Conservation (phyloP, 2,113 vertebrate genomes). For the Vulpes ferrilata region DNA sequence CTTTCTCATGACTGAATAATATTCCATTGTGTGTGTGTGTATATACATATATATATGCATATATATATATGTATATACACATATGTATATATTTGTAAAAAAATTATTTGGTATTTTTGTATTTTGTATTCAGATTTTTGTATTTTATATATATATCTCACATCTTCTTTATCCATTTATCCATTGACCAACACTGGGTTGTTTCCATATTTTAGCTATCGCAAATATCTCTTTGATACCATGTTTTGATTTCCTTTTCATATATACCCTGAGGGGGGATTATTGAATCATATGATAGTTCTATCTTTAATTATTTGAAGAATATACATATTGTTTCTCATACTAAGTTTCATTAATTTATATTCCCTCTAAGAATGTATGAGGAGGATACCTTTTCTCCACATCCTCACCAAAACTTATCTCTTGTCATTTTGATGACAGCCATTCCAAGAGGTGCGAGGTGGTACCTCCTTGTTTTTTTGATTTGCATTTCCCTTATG, state of each 20-base stretch:
- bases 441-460: neutral
- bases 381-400: neutral
- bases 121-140: neutral
- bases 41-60: too few relatives aligned
- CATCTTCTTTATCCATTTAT: neutral
- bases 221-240: neutral
- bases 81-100: neutral
- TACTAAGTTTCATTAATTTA: neutral
- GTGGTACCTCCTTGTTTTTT: neutral
- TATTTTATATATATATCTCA: neutral
- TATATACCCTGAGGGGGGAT: neutral
- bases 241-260: neutral
- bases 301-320: neutral
- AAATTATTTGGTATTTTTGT: neutral
- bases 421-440: neutral
- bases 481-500: neutral
- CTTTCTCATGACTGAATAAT: neutral
- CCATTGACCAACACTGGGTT: neutral
- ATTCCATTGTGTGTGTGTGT: neutral
- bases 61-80: too few relatives aligned
- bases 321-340: neutral
- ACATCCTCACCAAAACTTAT: neutral
- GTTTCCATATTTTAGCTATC: neutral
- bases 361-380: neutral
- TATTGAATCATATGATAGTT: neutral